Base-by-base conservation (phyloP, 2,888 invertebrate genomes). In the Carabus problematicus region DNA sequence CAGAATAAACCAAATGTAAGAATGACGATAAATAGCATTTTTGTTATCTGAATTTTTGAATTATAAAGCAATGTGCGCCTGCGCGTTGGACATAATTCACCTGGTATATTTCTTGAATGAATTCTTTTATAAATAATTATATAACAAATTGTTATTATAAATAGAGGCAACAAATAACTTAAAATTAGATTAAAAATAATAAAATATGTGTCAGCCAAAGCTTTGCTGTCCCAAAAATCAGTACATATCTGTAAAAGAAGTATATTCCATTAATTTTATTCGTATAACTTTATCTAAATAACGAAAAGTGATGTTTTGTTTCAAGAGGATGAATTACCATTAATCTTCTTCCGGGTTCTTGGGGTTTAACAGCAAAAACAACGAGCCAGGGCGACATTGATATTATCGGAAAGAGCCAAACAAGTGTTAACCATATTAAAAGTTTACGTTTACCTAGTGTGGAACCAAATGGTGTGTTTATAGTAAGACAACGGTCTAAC, bases 21-120 rank as follows among this genome's bases (percentile, higher is more conserved):
- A 11, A 58, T 49, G 40, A 66, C 66, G 41, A 66, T 47, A 47
- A 59, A 29, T n/a, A 66, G 42, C 66, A 66, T 59, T 66, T 66
- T 66, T 16, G 58, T 66, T 40, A 66, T 59, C 40, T 41, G 47
- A 40, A 66, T 49, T 66, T 59, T 66, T 18, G 58, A 58, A 14
- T 47, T 41, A 59, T 66, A 63, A 54, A 29, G 39, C 7, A 63
- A 11, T 41, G 16, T 66, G 29, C 19, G 41, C 39, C 47, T 40
- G 40, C 18, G 56, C 9, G 47, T 14, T 66, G 56, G 45, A 18
- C 45, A 41, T 18, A 66, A 29, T 58, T 66, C 66, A 16, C 66
- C 66, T 9, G 66, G 66, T 11, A 66, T 56, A 47, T 14, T 42
- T 58, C 64, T 55, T 14, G 64, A 39, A 8, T 40, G 18, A 39